phyloP scores from a whole-genome alignment of 2,888 invertebrate genomes.

The Gisinianus flammeolus region DNA sequence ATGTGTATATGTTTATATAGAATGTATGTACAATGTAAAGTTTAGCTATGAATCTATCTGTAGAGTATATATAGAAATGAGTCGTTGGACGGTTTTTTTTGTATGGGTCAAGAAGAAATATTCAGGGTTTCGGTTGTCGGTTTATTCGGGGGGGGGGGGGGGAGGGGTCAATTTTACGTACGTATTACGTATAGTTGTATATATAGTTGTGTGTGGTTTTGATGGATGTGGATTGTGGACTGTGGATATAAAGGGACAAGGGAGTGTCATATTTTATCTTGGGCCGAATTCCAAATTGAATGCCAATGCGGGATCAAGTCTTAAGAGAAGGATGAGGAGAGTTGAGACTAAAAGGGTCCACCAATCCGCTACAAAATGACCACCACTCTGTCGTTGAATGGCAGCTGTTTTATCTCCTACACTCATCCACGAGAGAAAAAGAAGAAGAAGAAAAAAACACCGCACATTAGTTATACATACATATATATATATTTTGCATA shows the following conservation, averaged over 20 bases:
- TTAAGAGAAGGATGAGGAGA: slow-evolving; percentile 24
- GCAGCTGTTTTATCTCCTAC: slow-evolving; percentile 59
- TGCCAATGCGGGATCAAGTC: slow-evolving; percentile 19
- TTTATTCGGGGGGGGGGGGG: neutral
- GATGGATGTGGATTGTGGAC: too few relatives aligned
- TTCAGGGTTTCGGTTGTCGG: too few relatives aligned
- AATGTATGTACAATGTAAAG: too few relatives aligned
- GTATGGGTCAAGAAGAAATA: too few relatives aligned
- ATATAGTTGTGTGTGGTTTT: neutral
- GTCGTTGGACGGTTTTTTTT: too few relatives aligned
- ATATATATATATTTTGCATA: too few relatives aligned
- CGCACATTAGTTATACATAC: neutral
- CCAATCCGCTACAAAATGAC: slow-evolving; percentile 56
- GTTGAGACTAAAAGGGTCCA: slow-evolving; percentile 50
- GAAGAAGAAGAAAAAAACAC: neutral
- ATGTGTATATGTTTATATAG: too few relatives aligned
- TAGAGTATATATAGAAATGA: too few relatives aligned
- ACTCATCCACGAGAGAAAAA: slow-evolving; percentile 9
- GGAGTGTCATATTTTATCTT: slow-evolving; percentile 31
- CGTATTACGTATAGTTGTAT: neutral
- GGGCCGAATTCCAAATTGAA: slow-evolving; percentile 3
- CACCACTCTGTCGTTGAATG: slow-evolving; percentile 58
- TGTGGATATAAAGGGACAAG: too few relatives aligned
- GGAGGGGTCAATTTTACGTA: neutral
- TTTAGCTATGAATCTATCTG: too few relatives aligned